A percentile compares a stretch with the other conserved stretches of the same genome.
Conservation (phyloP, 2,797 vertebrate species). For the Mionectes olivaceus region DNA sequence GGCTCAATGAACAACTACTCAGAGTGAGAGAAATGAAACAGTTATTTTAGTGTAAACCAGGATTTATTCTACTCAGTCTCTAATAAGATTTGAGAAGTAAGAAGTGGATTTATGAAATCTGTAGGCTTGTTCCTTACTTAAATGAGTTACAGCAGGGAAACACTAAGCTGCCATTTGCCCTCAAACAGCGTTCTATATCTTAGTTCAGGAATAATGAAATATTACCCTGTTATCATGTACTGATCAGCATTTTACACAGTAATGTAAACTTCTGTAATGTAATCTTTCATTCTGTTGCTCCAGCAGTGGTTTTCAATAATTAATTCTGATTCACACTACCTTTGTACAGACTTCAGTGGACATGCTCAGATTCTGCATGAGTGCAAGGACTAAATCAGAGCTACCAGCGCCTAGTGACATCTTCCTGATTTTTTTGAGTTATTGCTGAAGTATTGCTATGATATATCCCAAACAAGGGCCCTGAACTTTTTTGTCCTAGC, state of each 20-base stretch:
- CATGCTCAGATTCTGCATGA: neutral
- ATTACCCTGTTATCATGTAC: neutral
- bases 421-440: neutral
- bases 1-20: neutral
- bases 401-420: neutral
- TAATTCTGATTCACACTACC: neutral
- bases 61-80: constrained; percentile 18
- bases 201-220: neutral
- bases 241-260: neutral
- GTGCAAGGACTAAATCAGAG: neutral
- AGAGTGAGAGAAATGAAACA: neutral
- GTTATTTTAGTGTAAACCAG: constrained; percentile 8
- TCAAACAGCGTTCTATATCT: neutral
- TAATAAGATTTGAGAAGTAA: constrained; percentile 49
- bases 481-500: neutral
- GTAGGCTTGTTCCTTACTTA: neutral
- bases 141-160: neutral
- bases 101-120: constrained; percentile 41
- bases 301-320: neutral
- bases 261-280: neutral
- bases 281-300: neutral
- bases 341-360: neutral
- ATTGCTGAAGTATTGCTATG: neutral
- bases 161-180: neutral
- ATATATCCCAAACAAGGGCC: neutral